Evolutionary conservation across 2,113 vertebrate species (phyloP), one percentile per base, ranked within the genome.

Genomic region (Lethenteron camtschaticum): DNA sequence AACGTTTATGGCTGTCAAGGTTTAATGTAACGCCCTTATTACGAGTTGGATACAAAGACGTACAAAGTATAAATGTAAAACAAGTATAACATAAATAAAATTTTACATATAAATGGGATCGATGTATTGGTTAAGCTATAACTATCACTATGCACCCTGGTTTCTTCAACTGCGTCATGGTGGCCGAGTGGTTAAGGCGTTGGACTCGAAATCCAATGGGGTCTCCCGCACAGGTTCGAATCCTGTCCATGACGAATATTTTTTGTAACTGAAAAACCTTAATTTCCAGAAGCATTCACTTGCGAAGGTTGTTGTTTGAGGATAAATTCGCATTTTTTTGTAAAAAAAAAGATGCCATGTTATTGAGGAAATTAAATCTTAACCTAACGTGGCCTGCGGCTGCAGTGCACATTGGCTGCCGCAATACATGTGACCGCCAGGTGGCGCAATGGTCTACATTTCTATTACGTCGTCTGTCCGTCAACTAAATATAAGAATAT

Each of bases 141-240:
- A 8, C 63, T 66, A 66, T 66, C 10, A 1, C 10, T 66, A 66
- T 66, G 10, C n/a, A 66, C n/a, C 8, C 9, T 9, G n/a, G n/a
- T 1, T 8, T 9, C 24, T 66, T 9, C 9, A 11, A 16, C n/a
- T 11, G 10, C 24, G 63, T 66, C 63, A 66, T 66, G 63, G 63
- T 66, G 63, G 63, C 63, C 63, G 63, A 66, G 63, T 66, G 63
- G 63, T 66, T 66, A 66, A 66, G 63, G 63, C 63, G 63, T 66
- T 66, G 63, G 63, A 66, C 63, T 66, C 63, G 63, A 66, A 66
- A 66, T 66, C 63, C 63, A 66, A 66, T 66, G 63, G 63, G 63
- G 63, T 66, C 24, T 66, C 63, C 63, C 63, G 63, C 63, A 66
- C 63, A 66, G 63, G 63, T 66, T 66, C 63, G 63, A 66, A 66